These are phyloP conservation scores for Drosophila pandora DNA, from an alignment of 1,140 invertebrate genomes.

Conservation along the genomic window DNA sequence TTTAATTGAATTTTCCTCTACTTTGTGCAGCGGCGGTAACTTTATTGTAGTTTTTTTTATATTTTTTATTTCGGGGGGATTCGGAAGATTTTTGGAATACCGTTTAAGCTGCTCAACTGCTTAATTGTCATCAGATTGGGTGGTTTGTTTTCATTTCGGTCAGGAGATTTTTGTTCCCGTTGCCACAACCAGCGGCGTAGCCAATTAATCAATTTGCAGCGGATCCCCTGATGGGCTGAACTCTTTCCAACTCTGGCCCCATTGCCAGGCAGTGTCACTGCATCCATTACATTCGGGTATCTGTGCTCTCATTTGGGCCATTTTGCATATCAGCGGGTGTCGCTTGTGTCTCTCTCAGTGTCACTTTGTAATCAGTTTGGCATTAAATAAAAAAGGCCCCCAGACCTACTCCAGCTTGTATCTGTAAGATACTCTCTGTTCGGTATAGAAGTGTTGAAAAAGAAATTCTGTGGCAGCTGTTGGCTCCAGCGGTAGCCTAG, in stretches of 20 bases:
- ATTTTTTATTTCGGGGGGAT: neutral
- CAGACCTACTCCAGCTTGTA: conserved; percentile 12
- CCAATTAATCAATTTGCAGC: conserved; percentile 75
- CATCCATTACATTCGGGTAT: conserved; percentile 20
- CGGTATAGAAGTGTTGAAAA: conserved; percentile 10
- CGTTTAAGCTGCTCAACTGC: conserved; percentile 77
- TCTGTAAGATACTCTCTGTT: conserved; percentile 23
- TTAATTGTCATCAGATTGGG: conserved; percentile 68
- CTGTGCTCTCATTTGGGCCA: conserved; percentile 24
- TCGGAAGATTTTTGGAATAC: conserved; percentile 12
- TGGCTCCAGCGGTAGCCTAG: conserved; percentile 31
- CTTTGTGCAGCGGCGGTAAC: conserved; percentile 34
- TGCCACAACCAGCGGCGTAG: conserved; percentile 52
- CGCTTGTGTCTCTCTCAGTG: conserved; percentile 33
- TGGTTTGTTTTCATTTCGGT: conserved; percentile 26
- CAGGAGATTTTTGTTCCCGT: conserved; percentile 44
- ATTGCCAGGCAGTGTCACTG: conserved; percentile 14
- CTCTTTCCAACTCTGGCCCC: conserved; percentile 25
- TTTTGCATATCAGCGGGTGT: conserved; percentile 28
- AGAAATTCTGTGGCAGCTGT: conserved; percentile 39
- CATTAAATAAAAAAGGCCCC: conserved; percentile 38
- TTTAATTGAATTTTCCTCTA: conserved; percentile 65
- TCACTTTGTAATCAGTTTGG: conserved; percentile 59
- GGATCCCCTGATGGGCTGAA: conserved; percentile 25
- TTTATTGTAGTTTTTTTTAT: conserved; percentile 28